A percentile compares a stretch with the other conserved stretches of the same genome.
Conservation (phyloP, 1,140 invertebrate species). For the Pseudomyrmex gracilis region DNA sequence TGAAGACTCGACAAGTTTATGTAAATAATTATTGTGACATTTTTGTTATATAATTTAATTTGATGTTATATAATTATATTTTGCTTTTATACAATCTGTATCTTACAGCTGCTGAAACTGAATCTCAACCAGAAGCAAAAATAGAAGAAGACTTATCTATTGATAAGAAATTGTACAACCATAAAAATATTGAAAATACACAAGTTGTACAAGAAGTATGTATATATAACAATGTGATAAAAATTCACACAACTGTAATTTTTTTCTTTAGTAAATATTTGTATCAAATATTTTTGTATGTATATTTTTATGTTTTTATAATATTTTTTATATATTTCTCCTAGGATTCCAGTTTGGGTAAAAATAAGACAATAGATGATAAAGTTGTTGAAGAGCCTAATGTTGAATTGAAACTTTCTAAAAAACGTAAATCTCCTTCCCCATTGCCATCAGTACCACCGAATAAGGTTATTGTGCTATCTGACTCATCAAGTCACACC, state of each 20-base stretch:
- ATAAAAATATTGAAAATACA: conserved; percentile 27
- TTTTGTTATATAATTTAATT: neutral
- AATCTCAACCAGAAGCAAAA: conserved; percentile 62
- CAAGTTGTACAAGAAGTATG: conserved; percentile 46
- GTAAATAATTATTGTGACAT: conserved; percentile 21
- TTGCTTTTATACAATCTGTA: neutral
- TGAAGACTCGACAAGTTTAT: conserved; percentile 12
- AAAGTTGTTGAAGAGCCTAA: conserved; percentile 17
- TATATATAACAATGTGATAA: neutral
- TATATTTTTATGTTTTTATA: neutral
- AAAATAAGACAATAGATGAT: conserved; percentile 31
- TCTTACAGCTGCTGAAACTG: conserved; percentile 55
- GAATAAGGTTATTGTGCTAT: conserved; percentile 73
- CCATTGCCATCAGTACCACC: conserved; percentile 56
- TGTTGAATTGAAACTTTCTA: neutral
- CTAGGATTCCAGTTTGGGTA: conserved; percentile 47
- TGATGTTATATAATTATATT: neutral
- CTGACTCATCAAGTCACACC: conserved; percentile 62
- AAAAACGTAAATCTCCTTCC: conserved; percentile 61
- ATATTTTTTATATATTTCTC: conserved; percentile 18
- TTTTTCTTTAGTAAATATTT: neutral
- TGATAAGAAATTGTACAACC: conserved; percentile 28
- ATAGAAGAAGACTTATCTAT: conserved; percentile 40
- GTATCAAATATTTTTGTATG: neutral
- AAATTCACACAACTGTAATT: neutral